A percentile compares a stretch with the other conserved stretches of the same genome.
Evolutionary conservation across 2,113 vertebrate genomes (phyloP).

Genomic region (Tauraco erythrolophus): DNA sequence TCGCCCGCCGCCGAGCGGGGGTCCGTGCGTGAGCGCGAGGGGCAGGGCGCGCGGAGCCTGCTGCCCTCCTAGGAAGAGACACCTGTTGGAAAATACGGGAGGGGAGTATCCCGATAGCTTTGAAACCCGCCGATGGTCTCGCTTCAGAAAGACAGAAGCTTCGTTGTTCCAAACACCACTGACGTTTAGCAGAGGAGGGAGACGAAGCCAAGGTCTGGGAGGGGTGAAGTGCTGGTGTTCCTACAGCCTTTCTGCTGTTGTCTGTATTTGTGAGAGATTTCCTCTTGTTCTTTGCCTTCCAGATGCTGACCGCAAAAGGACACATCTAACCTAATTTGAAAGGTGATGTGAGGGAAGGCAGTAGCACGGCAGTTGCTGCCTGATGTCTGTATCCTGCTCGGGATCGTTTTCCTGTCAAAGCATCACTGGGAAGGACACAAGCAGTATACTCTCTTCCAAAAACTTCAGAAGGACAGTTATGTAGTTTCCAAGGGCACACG

Average conservation of each 20-base stretch:
- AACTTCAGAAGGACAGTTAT: rapidly evolving
- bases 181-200: background rate
- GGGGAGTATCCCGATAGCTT: rapidly evolving
- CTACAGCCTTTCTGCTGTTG: background rate
- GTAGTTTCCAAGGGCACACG: background rate
- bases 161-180: rapidly evolving
- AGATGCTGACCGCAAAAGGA: background rate
- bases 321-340: background rate
- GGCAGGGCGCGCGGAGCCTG: background rate
- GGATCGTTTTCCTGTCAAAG: background rate
- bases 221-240: background rate
- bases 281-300: background rate
- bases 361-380: background rate
- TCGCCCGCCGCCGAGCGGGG: too few relatives aligned
- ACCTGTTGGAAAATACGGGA: rapidly evolving
- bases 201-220: background rate
- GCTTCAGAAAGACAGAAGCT: background rate
- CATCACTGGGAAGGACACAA: background rate
- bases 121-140: background rate
- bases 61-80: background rate
- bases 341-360: background rate
- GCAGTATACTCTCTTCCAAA: background rate
- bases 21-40: rapidly evolving
- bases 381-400: background rate
- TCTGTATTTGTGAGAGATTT: background rate